These are phyloP conservation scores for Cepphus grylle DNA, from an alignment of 2,113 vertebrate species.

Conservation along the genomic window DNA sequence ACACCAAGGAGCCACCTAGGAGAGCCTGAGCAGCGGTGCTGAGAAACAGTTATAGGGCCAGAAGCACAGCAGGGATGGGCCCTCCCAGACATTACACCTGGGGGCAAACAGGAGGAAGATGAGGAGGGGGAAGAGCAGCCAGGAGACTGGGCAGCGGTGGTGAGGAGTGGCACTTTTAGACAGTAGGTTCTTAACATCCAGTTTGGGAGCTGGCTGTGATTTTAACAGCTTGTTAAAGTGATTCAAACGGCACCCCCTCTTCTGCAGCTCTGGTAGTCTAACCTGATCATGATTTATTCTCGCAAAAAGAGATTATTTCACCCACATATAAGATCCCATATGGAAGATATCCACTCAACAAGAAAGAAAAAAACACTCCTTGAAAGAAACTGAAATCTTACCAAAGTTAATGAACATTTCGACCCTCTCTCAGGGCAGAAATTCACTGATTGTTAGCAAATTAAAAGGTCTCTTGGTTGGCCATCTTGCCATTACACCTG, in stretches of 20 bases:
- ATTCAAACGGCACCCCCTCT: not conserved
- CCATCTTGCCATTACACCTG: not conserved
- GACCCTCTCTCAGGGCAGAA: not conserved
- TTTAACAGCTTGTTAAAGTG: conserved; percentile 10
- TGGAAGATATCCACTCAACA: not conserved
- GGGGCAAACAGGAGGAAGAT: not conserved
- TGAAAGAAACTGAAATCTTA: not conserved
- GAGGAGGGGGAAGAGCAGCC: not conserved
- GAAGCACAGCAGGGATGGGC: not conserved
- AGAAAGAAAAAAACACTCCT: not conserved
- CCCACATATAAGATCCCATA: not conserved
- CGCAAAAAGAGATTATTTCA: not conserved
- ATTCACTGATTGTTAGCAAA: not conserved
- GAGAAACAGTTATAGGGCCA: not conserved
- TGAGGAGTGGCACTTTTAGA: not conserved
- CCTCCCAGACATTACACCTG: not conserved
- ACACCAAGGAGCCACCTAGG: not conserved
- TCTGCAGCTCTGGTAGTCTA: not conserved
- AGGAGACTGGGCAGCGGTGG: not conserved
- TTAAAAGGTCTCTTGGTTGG: not conserved
- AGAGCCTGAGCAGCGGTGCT: not conserved
- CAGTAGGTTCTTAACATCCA: not conserved
- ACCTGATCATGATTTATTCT: conserved; percentile 2
- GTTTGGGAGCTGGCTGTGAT: not conserved
- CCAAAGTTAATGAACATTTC: not conserved